These are phyloP conservation scores for Ceratoteleas bidentatus DNA, from an alignment of 1,140 invertebrate genomes.

Conservation along the genomic window DNA sequence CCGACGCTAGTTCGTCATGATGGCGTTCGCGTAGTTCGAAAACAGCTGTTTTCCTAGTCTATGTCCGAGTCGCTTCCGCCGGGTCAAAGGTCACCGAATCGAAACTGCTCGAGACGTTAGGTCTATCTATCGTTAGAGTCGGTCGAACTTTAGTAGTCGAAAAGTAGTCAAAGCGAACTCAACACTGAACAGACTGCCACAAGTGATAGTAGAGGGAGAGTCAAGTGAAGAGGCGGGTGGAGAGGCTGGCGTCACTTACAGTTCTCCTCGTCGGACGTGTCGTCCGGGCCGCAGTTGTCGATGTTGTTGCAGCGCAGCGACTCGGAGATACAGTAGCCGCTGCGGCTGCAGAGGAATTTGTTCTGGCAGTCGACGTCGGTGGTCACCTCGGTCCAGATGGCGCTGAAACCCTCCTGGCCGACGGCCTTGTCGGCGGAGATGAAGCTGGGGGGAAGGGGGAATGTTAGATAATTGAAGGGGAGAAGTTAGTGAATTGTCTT, in stretches of 20 bases:
- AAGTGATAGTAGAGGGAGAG: constrained; percentile 53
- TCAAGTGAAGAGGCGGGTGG: constrained; percentile 48
- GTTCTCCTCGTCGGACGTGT: constrained; percentile 90
- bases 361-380: too few species aligned
- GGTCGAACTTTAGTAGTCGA: constrained; percentile 53
- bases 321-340: constrained; percentile 90
- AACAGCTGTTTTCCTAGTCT: too few species aligned
- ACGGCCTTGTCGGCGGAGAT: too few species aligned
- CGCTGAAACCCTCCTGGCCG: too few species aligned
- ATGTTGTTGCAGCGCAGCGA: constrained; percentile 89
- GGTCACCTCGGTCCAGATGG: too few species aligned
- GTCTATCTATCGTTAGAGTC: constrained; percentile 56
- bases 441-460: too few species aligned
- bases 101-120: constrained; percentile 65
- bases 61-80: too few species aligned
- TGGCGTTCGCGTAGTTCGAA: too few species aligned
- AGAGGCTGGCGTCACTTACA: constrained; percentile 85
- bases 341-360: constrained; percentile 86
- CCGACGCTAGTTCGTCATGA: too few species aligned
- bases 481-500: too few species aligned
- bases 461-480: too few species aligned
- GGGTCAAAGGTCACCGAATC: too few species aligned
- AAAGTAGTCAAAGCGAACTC: constrained; percentile 69
- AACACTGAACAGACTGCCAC: constrained; percentile 72
- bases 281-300: constrained; percentile 90